These are phyloP conservation scores for Malacoctenus gilli DNA, from an alignment of 2,797 vertebrate species.

Conservation along the genomic window DNA sequence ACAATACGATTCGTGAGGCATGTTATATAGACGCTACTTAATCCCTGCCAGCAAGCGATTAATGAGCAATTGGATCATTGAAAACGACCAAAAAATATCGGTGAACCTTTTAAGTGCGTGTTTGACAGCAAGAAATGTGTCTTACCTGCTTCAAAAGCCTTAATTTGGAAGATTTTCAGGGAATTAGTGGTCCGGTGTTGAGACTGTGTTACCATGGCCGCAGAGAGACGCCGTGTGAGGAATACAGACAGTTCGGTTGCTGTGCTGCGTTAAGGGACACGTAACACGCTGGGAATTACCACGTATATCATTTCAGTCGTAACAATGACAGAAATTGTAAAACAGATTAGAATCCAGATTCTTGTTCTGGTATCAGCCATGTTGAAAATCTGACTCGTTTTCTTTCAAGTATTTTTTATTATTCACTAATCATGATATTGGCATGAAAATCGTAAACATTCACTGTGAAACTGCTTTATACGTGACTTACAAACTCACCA, in stretches of 20 bases:
- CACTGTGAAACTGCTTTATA: constrained; percentile 6
- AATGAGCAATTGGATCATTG: not conserved
- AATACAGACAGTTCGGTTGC: constrained; percentile 40
- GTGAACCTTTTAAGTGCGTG: accelerated
- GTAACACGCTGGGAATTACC: constrained; percentile 14
- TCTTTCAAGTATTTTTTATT: too few species aligned
- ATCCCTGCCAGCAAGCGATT: constrained; percentile 21
- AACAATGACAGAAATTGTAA: too few species aligned
- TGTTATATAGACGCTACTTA: constrained; percentile 25
- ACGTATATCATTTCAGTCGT: too few species aligned
- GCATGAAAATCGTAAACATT: not conserved
- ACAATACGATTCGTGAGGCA: constrained; percentile 38
- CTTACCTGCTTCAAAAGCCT: constrained; percentile 54
- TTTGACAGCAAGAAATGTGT: accelerated
- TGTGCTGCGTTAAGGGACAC: constrained; percentile 42
- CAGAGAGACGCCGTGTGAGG: constrained; percentile 74
- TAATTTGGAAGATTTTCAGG: constrained; percentile 11
- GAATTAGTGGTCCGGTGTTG: constrained; percentile 35
- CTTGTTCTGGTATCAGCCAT: too few species aligned
- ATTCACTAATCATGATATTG: too few species aligned
- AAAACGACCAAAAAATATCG: not conserved
- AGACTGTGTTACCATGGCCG: constrained; percentile 83
- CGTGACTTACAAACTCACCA: constrained; percentile 6
- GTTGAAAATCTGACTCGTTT: too few species aligned
- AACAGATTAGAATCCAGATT: too few species aligned